phyloP scores from a whole-genome alignment of 2,797 vertebrate genomes.

The Rhinophrynus dorsalis region DNA sequence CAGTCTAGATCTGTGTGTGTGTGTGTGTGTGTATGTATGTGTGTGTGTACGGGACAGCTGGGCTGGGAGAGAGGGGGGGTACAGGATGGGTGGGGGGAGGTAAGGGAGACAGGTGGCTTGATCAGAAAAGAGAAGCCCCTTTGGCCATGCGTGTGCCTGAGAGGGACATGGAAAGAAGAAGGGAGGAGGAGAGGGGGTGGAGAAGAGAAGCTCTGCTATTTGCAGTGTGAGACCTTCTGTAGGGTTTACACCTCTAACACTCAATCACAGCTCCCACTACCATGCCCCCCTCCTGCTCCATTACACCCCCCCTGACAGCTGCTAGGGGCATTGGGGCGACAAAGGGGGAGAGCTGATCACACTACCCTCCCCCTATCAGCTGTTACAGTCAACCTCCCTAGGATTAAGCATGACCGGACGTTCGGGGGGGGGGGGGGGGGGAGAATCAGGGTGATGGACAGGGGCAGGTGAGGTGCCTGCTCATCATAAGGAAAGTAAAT shows the following conservation, averaged over 20 bases:
- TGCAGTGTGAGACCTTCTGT: slow-evolving; percentile 19
- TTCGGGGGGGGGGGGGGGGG: slow-evolving; percentile 11
- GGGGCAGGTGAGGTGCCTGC: slow-evolving; percentile 19
- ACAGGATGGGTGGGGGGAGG: slow-evolving; percentile 31
- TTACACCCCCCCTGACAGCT: slow-evolving; percentile 35
- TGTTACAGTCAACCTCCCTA: slow-evolving; percentile 36
- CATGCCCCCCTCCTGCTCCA: slow-evolving; percentile 6
- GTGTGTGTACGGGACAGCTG: slow-evolving; percentile 35
- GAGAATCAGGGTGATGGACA: slow-evolving; percentile 26
- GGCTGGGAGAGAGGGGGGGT: slow-evolving; percentile 5
- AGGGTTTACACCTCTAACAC: slow-evolving; percentile 9
- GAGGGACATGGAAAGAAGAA: slow-evolving; percentile 25
- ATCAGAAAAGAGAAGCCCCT: slow-evolving; percentile 37
- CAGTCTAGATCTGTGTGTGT: slow-evolving; percentile 13
- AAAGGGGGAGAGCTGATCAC: slow-evolving; percentile 8
- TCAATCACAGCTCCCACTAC: slow-evolving; percentile 23
- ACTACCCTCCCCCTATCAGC: slow-evolving; percentile 33
- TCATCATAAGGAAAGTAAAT: neutral
- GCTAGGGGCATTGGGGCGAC: slow-evolving; percentile 35
- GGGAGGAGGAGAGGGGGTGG: slow-evolving; percentile 5
- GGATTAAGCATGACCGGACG: slow-evolving; percentile 42
- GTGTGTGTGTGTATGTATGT: neutral
- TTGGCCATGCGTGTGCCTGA: slow-evolving; percentile 41
- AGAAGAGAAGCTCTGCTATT: slow-evolving; percentile 40
- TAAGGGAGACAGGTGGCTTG: slow-evolving; percentile 44